These are phyloP conservation scores for Sorex fumeus DNA, from an alignment of 2,113 vertebrate genomes.

Conservation along the genomic window DNA sequence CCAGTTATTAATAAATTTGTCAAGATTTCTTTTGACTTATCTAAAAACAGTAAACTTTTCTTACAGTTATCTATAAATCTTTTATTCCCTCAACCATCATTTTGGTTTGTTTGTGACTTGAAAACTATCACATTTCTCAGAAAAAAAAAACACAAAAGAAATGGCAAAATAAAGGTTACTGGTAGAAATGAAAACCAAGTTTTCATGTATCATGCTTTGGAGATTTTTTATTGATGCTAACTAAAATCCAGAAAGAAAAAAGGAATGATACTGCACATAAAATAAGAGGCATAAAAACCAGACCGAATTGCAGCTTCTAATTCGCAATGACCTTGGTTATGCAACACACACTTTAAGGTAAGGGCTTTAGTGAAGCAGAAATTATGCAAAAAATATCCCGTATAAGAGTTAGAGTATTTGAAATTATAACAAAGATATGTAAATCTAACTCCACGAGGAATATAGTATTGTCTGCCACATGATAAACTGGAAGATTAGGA, in stretches of 20 bases:
- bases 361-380: constrained; percentile 49
- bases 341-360: constrained; percentile 51
- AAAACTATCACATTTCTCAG: constrained; percentile 50
- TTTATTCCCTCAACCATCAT: neutral
- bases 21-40: neutral
- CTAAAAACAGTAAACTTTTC: constrained; percentile 6
- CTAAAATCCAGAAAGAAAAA: constrained; percentile 60
- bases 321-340: constrained; percentile 43
- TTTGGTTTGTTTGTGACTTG: constrained; percentile 17
- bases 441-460: constrained; percentile 54
- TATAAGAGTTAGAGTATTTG: constrained; percentile 62
- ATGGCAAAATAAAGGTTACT: constrained; percentile 58
- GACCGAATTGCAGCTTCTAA: constrained; percentile 56
- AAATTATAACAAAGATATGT: constrained; percentile 53
- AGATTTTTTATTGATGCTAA: constrained; percentile 47
- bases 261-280: constrained; percentile 43
- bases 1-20: neutral
- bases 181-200: neutral
- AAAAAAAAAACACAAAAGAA: constrained; percentile 38
- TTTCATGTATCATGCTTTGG: constrained; percentile 32
- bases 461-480: constrained; percentile 40
- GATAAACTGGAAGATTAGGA: constrained; percentile 39
- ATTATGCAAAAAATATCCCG: constrained; percentile 68
- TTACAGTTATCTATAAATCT: neutral
- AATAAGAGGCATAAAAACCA: constrained; percentile 59